A percentile compares a stretch with the other conserved stretches of the same genome.
Conservation (phyloP, 2,888 invertebrate species). For the Zygaena filipendulae region DNA sequence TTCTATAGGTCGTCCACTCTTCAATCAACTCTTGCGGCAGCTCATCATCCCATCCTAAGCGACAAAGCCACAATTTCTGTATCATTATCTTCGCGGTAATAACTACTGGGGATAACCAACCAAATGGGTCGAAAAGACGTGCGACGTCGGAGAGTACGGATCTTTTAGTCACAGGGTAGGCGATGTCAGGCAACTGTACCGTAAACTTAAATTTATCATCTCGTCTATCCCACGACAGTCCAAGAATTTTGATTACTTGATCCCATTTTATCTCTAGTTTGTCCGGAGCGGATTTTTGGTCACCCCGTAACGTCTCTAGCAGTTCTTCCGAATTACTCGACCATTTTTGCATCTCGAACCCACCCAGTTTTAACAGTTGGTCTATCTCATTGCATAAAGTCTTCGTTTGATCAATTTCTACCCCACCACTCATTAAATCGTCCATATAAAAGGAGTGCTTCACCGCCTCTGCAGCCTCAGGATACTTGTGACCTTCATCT, state of each 20-base stretch:
- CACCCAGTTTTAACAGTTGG: slow-evolving; percentile 15
- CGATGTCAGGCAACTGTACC: slow-evolving; percentile 7
- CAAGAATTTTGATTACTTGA: slow-evolving; percentile 5
- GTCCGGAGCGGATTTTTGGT: no score
- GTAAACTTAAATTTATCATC: slow-evolving; percentile 5
- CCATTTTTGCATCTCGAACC: slow-evolving; percentile 21
- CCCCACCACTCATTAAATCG: slow-evolving; percentile 10
- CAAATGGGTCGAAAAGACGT: slow-evolving; percentile 16
- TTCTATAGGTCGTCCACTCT: slow-evolving; percentile 9
- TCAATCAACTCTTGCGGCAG: slow-evolving; percentile 6
- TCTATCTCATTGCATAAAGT: slow-evolving; percentile 14
- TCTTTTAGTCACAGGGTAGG: slow-evolving; percentile 8
- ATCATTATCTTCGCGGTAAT: slow-evolving; percentile 14
- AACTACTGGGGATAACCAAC: slow-evolving; percentile 15
- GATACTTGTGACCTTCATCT: slow-evolving; percentile 11
- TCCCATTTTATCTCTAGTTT: neutral
- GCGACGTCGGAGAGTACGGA: slow-evolving; percentile 11
- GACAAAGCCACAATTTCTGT: slow-evolving; percentile 13
- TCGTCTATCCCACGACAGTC: slow-evolving; percentile 2
- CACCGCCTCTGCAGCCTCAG: slow-evolving; percentile 5
- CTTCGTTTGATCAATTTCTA: slow-evolving; percentile 10
- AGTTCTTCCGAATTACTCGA: slow-evolving; percentile 6
- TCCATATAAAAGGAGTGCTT: slow-evolving; percentile 10
- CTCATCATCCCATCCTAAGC: slow-evolving; percentile 15
- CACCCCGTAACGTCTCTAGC: no score